Percentiles rank a stretch among this genome's conserved stretches.
These are phyloP conservation scores for Labrus mixtus DNA, from an alignment of 2,113 vertebrate genomes.

Conservation along the genomic window DNA sequence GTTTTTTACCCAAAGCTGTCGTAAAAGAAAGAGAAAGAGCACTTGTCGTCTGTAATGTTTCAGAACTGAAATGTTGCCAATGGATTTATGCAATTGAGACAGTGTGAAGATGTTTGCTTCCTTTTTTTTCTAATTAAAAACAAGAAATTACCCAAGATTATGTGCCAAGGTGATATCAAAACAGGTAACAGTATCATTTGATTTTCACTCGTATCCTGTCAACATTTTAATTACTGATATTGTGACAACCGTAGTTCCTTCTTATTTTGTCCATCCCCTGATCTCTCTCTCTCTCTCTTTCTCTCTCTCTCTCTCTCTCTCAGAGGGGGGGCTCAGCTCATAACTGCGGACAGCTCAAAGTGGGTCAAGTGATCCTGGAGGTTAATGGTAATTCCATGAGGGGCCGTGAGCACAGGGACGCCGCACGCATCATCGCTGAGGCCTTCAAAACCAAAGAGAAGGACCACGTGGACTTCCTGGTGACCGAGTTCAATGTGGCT, in stretches of 20 bases:
- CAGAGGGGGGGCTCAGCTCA: slow-evolving; percentile 96
- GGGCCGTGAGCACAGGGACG: slow-evolving; percentile 93
- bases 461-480: slow-evolving; percentile 94
- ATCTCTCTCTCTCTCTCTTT: background rate
- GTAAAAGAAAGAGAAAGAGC: too few relatives aligned
- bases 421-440: slow-evolving; percentile 94
- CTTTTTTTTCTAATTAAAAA: too few relatives aligned
- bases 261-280: background rate
- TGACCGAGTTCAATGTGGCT: slow-evolving; percentile 96
- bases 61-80: too few relatives aligned
- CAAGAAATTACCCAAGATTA: too few relatives aligned
- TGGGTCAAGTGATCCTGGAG: slow-evolving; percentile 97
- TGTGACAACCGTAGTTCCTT: background rate
- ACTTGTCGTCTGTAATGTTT: too few relatives aligned
- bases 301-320: slow-evolving; percentile 31
- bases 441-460: slow-evolving; percentile 97
- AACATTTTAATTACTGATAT: too few relatives aligned
- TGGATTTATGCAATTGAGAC: too few relatives aligned
- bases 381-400: slow-evolving; percentile 91
- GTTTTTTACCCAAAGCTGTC: too few relatives aligned
- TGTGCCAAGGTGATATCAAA: too few relatives aligned
- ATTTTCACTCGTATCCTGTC: too few relatives aligned
- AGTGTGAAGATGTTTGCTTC: too few relatives aligned
- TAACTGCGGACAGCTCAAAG: slow-evolving; percentile 95
- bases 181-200: too few relatives aligned